A percentile compares a stretch with the other conserved stretches of the same genome.
phyloP scores from a whole-genome alignment of 2,797 vertebrate genomes.

The Enteromius trimaculatus region DNA sequence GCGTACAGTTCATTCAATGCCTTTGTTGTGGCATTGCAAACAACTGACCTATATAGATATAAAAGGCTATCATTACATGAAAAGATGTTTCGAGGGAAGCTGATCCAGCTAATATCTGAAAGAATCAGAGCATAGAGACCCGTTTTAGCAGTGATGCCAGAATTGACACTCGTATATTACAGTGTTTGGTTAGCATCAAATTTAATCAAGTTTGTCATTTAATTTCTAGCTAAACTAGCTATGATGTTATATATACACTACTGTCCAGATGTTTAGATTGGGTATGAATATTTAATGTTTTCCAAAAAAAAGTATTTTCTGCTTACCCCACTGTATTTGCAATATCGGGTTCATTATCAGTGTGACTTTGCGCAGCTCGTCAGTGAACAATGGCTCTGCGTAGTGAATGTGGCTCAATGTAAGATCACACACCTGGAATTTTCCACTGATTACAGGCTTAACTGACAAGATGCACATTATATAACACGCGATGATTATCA shows the following conservation, averaged over 20 bases:
- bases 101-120: neutral
- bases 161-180: neutral
- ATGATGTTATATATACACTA: neutral
- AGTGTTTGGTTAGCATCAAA: neutral
- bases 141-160: neutral
- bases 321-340: neutral
- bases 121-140: neutral
- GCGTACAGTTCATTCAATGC: constrained; percentile 8
- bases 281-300: neutral
- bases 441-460: too few relatives aligned
- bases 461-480: too few relatives aligned
- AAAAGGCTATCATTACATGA: constrained; percentile 4
- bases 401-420: too few relatives aligned
- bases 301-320: neutral
- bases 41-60: constrained; percentile 13
- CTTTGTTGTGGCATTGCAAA: neutral
- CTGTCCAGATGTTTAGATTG: neutral
- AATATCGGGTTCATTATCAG: too few relatives aligned
- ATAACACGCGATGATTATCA: too few relatives aligned
- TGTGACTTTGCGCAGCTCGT: too few relatives aligned
- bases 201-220: neutral
- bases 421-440: too few relatives aligned
- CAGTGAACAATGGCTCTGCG: too few relatives aligned
- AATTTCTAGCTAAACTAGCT: neutral
- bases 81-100: neutral